phyloP scores from a whole-genome alignment of 2,113 vertebrate species.

The Pteronura brasiliensis region DNA sequence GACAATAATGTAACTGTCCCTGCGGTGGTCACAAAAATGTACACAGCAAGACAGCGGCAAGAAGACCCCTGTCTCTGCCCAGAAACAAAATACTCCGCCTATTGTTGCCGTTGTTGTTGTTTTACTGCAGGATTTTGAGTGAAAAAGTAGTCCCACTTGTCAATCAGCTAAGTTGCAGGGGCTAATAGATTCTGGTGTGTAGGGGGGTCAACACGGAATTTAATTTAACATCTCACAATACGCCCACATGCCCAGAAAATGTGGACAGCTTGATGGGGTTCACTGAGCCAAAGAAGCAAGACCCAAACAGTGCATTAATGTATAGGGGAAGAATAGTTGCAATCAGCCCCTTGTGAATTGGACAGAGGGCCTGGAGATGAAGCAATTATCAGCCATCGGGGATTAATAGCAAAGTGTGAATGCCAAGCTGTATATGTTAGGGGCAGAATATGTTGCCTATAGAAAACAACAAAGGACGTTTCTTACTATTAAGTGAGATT shows the following conservation, averaged over 20 bases:
- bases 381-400: constrained; percentile 90
- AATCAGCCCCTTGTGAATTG: constrained; percentile 89
- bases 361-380: constrained; percentile 87
- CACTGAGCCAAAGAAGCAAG: constrained; percentile 87
- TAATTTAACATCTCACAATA: constrained; percentile 89
- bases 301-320: constrained; percentile 88
- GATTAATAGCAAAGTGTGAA: constrained; percentile 90
- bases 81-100: constrained; percentile 73
- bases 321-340: constrained; percentile 88
- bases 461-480: constrained; percentile 89
- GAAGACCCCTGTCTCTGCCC: constrained; percentile 69
- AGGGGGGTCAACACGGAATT: constrained; percentile 82
- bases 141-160: constrained; percentile 81
- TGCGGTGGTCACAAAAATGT: constrained; percentile 32
- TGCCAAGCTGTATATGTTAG: constrained; percentile 89
- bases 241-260: constrained; percentile 90
- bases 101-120: constrained; percentile 48
- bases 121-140: constrained; percentile 77
- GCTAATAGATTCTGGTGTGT: constrained; percentile 86
- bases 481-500: constrained; percentile 92
- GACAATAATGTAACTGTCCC: background rate
- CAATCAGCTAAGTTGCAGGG: constrained; percentile 83
- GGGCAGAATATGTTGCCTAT: constrained; percentile 90
- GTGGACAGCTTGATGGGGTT: constrained; percentile 88
- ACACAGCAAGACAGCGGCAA: constrained; percentile 65